A percentile compares a stretch with the other conserved stretches of the same genome.
Conservation (phyloP, 1,140 invertebrate species). For the Drosophila micromelanica region DNA sequence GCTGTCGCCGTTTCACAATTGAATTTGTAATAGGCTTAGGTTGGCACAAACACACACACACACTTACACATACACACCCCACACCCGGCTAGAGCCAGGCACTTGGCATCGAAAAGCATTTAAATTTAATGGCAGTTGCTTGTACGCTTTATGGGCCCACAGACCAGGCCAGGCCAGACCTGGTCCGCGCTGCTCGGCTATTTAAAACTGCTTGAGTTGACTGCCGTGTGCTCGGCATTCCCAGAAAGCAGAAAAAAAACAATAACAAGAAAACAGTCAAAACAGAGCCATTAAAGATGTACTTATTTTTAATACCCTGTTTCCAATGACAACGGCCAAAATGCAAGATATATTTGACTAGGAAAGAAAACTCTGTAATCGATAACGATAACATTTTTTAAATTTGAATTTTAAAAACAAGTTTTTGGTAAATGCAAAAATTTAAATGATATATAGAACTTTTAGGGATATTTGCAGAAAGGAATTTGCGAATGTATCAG, state of each 20-base stretch:
- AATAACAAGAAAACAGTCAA: conserved; percentile 26
- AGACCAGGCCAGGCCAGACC: not conserved
- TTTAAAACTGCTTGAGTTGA: conserved; percentile 50
- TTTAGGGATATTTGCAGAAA: too few relatives aligned
- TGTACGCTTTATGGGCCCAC: conserved; percentile 64
- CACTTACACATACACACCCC: not conserved
- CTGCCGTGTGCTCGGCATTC: conserved; percentile 50
- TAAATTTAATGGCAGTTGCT: conserved; percentile 76
- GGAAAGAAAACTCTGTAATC: too few relatives aligned
- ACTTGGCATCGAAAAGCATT: conserved; percentile 75
- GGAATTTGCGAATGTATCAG: too few relatives aligned
- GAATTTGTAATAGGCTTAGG: conserved; percentile 77
- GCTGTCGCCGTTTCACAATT: conserved; percentile 56
- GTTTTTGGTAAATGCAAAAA: too few relatives aligned
- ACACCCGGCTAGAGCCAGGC: not conserved
- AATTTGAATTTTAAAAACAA: too few relatives aligned
- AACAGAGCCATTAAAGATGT: conserved; percentile 49
- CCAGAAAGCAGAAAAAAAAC: conserved; percentile 39
- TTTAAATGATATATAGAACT: too few relatives aligned
- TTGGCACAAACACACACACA: conserved; percentile 7
- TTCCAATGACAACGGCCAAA: too few relatives aligned
- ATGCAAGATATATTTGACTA: too few relatives aligned
- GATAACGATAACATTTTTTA: too few relatives aligned
- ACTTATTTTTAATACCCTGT: conserved; percentile 2
- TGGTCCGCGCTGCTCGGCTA: conserved; percentile 5